Evolutionary conservation across 1,140 invertebrate species (phyloP), one percentile per base, ranked within the genome.

Genomic region (Apocrypta bakeri): DNA sequence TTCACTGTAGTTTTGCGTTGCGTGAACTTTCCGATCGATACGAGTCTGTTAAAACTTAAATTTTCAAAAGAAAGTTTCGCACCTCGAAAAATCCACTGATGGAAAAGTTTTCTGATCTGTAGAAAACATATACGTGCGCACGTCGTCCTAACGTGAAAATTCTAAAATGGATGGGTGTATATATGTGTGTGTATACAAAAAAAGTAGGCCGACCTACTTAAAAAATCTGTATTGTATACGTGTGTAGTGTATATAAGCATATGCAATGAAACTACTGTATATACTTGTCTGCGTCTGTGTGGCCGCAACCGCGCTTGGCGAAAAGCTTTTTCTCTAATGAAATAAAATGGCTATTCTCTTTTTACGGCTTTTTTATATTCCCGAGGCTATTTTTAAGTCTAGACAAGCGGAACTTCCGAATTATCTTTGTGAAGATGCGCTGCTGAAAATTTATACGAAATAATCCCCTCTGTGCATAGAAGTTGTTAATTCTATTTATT

Each of bases 321-420:
- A 12, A 42, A 29, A 61, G 56, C 64, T 68, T 40, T 79, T 42
- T 79, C 37, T 68, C 56, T 66, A 66, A 79, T 68, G 24, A 64
- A 64, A 79, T 79, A 25, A 79, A 79, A 64, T 29, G n/a, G 27
- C 37, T 21, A 68, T 66, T 79, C 77, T 27, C 29, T 33, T 11
- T 63, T 64, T 63, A n/a, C 37, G 11, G 9, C 42, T 63, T 33
- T 61, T 33, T 25, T 63, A 29, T 64, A 64, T 77, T 17, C 33
- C 61, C 33, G 17, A 40, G 42, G 61, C 31, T 73, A 73, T 48
- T 42, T 73, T 73, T 27, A 48, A 6, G 33, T 72, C 29, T 72
- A 25, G 12, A 66, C 63, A 25, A 12, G 68, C 29, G 8, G 27
- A 71, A 31, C 68, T 33, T 17, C 12, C 31, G 68, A 31, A 21